Evolutionary conservation across 2,113 vertebrate genomes (phyloP), one percentile per base, ranked within the genome.

Genomic region (Lontra canadensis): DNA sequence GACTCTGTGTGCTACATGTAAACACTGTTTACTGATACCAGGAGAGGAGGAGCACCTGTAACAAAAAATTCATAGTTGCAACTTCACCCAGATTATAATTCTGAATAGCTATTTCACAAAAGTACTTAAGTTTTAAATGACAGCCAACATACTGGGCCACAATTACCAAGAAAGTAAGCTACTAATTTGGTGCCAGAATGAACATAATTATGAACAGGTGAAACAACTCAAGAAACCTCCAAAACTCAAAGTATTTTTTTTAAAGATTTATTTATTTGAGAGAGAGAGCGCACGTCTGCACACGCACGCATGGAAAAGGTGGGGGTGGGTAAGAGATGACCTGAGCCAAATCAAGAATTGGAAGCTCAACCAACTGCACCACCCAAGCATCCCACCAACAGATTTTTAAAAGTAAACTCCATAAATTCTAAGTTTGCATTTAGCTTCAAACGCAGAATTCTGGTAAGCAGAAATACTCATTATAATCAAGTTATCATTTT

Each of bases 231-330:
- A 84, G 36, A 86, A 89, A 88, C 29, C 42, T 91, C 26, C 47
- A 95, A 98, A 97, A 90, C 44, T 82, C 93, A 96, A 86, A 9
- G 93, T 52, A 94, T n/a, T 69, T n/a, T 67, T 69, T 69, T 69
- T 8, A 4, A 69, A n/a, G 65, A 67, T 67, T 34, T 67, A 69
- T n/a, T 69, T 67, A 67, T 67, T 69, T 20, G 65, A 69, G 15
- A n/a, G 31, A 65, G 63, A 7, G 31, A 8, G 3, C 0, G 17
- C 34, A 4, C 3, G 9, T 61, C 14, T 34, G 31, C 31, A n/a
- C 65, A 67, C 3, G 14, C 67, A n/a, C 7, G 0, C 34, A n/a
- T 29, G 12, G 17, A 69, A 17, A 69, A 18, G 34, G 14, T 0
- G 15, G 31, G 34, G 59, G 25, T 26, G 5, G 29, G 61, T 65